Conservation (phyloP, 2,797 vertebrate genomes). For the Platalea minor region DNA sequence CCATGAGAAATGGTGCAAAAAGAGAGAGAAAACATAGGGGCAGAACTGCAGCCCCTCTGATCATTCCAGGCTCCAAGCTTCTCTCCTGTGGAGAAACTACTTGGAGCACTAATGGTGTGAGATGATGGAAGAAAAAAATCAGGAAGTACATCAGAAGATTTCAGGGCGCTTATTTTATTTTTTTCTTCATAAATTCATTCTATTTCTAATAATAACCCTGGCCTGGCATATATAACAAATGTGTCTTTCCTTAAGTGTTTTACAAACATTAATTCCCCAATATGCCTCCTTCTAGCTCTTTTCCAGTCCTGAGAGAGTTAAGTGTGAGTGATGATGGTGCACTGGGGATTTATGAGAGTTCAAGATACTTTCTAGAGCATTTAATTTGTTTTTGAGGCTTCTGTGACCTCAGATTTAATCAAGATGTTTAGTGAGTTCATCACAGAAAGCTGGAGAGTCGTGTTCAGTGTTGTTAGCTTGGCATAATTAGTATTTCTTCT, state of each 20-base stretch:
- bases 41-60: background rate
- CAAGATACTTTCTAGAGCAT: conserved; percentile 3
- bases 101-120: background rate
- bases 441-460: background rate
- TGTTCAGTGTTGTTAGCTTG: background rate
- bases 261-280: background rate
- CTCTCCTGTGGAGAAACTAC: background rate
- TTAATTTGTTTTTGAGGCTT: conserved; percentile 48
- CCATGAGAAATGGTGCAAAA: background rate
- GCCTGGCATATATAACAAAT: rapidly evolving
- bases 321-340: background rate
- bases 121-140: background rate
- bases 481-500: conserved; percentile 5
- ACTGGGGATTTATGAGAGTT: background rate
- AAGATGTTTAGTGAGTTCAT: conserved; percentile 37
- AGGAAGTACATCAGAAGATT: background rate
- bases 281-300: background rate
- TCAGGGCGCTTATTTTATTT: background rate
- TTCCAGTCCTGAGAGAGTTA: background rate
- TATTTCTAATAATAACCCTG: background rate
- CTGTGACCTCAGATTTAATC: conserved; percentile 45
- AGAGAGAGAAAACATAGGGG: background rate
- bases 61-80: background rate
- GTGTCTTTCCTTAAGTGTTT: background rate
- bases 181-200: background rate